Evolutionary conservation across 2,113 vertebrate genomes (phyloP), one percentile per base, ranked within the genome.

Genomic region (Stigmatopora nigra): DNA sequence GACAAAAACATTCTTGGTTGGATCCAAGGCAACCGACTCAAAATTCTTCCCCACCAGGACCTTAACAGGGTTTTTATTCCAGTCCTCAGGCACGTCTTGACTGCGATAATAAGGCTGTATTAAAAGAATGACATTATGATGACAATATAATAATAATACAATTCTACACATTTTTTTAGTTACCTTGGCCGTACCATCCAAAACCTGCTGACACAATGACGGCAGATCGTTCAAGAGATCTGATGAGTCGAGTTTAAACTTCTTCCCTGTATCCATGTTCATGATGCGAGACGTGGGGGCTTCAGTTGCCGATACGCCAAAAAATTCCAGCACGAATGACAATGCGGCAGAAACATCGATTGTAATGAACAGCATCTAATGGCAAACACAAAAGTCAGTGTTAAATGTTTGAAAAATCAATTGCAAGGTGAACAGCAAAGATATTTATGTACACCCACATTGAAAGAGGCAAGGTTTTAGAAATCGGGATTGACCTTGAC

Each of bases 21-120:
- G 89, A 0, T 96, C 94, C 0, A 93, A 91, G 0, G 90, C 93
- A 25, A 99, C 91, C 55, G 93, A 86, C 51, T 94, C 90, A 0
- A 99, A 98, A 73, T 96, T 99, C 83, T 95, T 93, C 70, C 92
- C 93, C 73, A 99, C 95, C 1, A 99, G 91, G 10, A 92, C 89
- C 78, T 94, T 98, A 36, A 99, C 93, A 0, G 91, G 91, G 11
- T 38, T 82, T 2, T 88, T 90, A 51, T 98, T 81, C 96, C 97
- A 98, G 83, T 94, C 93, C 7, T 92, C 89, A 0, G 97, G 94
- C 31, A 96, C 66, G 22, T 95, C 92, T 0, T 94, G 86, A 0
- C 91, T 93, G 75, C 86, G 77, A 61, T 89, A 84, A 62, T 88
- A 91, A 12, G 93, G 91, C 95, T 98, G 83, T 7, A 65, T 20